These are phyloP conservation scores for Pachycephus smyrnensis DNA, from an alignment of 2,888 invertebrate genomes.

Conservation along the genomic window DNA sequence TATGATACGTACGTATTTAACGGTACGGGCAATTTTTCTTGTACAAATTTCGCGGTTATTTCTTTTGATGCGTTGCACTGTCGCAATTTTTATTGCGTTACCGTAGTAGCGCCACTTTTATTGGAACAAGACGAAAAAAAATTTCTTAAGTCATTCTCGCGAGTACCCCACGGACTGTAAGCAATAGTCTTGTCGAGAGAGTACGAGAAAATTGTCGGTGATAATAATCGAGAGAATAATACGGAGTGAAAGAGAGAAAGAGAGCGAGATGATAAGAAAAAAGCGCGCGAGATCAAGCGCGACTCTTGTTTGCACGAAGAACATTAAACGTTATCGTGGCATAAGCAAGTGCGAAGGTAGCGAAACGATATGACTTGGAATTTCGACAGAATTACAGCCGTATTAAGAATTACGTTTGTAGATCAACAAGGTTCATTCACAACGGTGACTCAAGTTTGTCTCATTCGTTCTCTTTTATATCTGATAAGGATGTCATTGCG, in stretches of 20 bases:
- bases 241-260: neutral
- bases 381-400: neutral
- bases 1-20: neutral
- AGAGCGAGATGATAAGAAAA: neutral
- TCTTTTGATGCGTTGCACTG: neutral
- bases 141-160: neutral
- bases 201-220: neutral
- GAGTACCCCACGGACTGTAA: neutral
- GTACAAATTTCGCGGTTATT: neutral
- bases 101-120: neutral
- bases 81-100: neutral
- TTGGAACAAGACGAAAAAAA: neutral
- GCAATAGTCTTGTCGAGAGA: neutral
- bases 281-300: neutral
- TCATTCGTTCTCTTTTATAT: neutral
- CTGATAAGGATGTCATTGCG: neutral
- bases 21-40: neutral
- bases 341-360: neutral
- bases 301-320: neutral
- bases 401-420: neutral
- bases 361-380: neutral
- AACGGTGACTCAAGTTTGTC: neutral
- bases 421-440: neutral
- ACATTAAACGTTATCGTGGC: no score
- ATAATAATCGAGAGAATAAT: neutral